These are phyloP conservation scores for Epizoanthus fatuus DNA, from an alignment of 92 coral and sea anemone genomes.

Conservation along the genomic window DNA sequence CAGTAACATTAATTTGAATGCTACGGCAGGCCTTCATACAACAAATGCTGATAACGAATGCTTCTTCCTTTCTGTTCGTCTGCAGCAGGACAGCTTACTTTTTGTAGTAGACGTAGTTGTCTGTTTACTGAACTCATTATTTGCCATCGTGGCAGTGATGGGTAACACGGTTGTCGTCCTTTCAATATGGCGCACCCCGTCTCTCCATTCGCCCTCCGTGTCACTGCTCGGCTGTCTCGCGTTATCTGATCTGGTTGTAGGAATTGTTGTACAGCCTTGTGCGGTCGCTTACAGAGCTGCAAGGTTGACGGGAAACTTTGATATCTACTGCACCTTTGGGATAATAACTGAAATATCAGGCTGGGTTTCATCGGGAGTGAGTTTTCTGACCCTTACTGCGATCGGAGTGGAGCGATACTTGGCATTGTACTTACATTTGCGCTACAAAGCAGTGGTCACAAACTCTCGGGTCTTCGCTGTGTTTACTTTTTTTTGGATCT, in stretches of 20 bases:
- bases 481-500: background rate
- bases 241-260: background rate
- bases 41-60: no score
- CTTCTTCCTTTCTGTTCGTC: no score
- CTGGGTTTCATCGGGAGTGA: background rate
- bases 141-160: background rate
- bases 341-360: background rate
- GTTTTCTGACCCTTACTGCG: background rate
- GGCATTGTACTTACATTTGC: background rate
- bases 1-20: no score
- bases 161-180: background rate
- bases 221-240: background rate
- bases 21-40: no score
- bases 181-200: background rate
- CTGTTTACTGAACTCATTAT: background rate
- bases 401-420: background rate
- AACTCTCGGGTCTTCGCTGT: background rate
- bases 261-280: background rate
- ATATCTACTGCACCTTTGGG: background rate
- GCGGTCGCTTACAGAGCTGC: background rate
- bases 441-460: background rate
- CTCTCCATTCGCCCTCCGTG: background rate
- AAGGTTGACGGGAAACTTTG: background rate
- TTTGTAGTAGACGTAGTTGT: background rate
- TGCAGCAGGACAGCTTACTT: no score